Evolutionary conservation across 2,888 invertebrate species (phyloP).

Genomic region (Cephus pulcher): DNA sequence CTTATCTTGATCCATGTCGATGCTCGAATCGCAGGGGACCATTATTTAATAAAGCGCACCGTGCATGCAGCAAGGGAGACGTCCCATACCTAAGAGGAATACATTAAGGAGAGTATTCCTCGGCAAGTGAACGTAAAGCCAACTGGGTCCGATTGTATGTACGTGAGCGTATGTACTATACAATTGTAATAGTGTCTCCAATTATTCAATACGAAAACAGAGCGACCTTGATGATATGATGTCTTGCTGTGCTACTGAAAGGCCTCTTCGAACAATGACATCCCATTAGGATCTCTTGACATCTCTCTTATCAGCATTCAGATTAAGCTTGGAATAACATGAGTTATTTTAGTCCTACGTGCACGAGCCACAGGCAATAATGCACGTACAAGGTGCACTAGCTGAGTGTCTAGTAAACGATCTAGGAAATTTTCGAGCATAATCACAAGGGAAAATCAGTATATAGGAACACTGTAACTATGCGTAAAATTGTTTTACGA

Average conservation of each 20-base stretch:
- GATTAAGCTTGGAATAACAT: slow-evolving; percentile 13
- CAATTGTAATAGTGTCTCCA: slow-evolving; percentile 19
- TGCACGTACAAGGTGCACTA: background rate
- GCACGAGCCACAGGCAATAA: background rate
- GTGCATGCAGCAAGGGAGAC: background rate
- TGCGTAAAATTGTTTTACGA: slow-evolving; percentile 9
- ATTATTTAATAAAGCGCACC: background rate
- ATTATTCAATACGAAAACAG: slow-evolving; percentile 44
- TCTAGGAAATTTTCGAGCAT: background rate
- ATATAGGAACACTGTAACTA: slow-evolving; percentile 4
- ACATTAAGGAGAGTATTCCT: background rate
- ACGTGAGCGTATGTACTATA: background rate
- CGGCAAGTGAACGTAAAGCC: background rate
- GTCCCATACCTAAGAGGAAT: background rate
- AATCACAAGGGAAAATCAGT: slow-evolving; percentile 3
- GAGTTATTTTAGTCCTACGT: background rate
- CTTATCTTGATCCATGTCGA: background rate
- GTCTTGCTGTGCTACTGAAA: slow-evolving; percentile 10
- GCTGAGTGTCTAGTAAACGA: background rate
- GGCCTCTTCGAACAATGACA: slow-evolving; percentile 51
- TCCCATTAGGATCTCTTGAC: slow-evolving; percentile 40
- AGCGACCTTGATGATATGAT: slow-evolving; percentile 45
- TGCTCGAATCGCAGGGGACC: background rate
- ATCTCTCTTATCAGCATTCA: slow-evolving; percentile 5
- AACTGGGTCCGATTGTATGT: background rate